phyloP scores from a whole-genome alignment of 2,113 vertebrate species.

The Gopherus evgoodei region DNA sequence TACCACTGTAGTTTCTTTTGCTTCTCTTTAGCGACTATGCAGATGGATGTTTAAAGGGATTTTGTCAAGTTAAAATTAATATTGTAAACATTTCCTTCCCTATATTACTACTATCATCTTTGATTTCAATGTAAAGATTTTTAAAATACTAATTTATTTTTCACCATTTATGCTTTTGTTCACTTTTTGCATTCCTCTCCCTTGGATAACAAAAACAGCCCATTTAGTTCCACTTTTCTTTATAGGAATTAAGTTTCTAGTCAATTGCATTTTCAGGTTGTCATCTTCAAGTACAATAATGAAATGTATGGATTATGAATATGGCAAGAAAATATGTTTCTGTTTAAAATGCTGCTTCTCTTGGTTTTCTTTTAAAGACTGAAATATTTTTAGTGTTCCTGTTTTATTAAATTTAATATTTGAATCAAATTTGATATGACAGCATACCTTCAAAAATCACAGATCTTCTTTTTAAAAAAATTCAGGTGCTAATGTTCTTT shows the following conservation, averaged over 20 bases:
- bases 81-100: conserved; percentile 44
- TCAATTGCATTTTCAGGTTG: neutral
- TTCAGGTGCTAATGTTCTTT: neutral
- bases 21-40: rapidly evolving
- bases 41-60: neutral
- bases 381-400: neutral
- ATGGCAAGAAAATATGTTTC: neutral
- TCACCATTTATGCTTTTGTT: neutral
- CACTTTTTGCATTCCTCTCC: neutral
- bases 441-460: neutral
- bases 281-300: neutral
- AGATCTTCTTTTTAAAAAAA: neutral
- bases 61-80: conserved; percentile 5
- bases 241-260: neutral
- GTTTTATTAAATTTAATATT: neutral
- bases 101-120: neutral
- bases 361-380: neutral
- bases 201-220: neutral
- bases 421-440: neutral
- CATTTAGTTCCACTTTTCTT: neutral
- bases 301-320: neutral
- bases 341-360: neutral
- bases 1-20: neutral
- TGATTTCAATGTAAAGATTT: conserved; percentile 20
- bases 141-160: conserved; percentile 36